These are phyloP conservation scores for Hemitrygon akajei DNA, from an alignment of 2,797 vertebrate species.

Conservation along the genomic window DNA sequence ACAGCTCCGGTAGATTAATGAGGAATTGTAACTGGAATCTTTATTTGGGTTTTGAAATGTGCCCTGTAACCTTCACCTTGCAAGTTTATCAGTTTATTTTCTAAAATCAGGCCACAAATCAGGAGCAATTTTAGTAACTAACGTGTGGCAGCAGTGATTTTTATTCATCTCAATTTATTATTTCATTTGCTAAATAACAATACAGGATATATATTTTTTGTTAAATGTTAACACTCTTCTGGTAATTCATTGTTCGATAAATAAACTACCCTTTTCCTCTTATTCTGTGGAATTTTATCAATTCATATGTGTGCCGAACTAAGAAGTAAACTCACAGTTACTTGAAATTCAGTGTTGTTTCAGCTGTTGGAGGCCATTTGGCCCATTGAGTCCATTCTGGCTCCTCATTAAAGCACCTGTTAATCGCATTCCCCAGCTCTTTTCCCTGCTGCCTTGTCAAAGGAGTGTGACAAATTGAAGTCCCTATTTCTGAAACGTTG, in stretches of 20 bases:
- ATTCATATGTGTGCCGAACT: too few species aligned
- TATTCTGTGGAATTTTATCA: too few species aligned
- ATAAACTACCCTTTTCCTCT: background rate
- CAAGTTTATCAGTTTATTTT: background rate
- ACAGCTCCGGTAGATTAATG: background rate
- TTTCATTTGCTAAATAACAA: background rate
- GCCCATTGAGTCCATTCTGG: too few species aligned
- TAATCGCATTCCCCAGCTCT: too few species aligned
- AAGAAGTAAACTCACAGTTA: too few species aligned
- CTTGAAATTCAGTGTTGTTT: too few species aligned
- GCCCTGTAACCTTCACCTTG: background rate
- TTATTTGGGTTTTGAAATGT: background rate
- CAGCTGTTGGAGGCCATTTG: too few species aligned
- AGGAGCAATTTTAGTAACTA: background rate
- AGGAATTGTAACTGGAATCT: background rate
- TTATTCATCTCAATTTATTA: background rate
- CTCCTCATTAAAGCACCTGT: too few species aligned
- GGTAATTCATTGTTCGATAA: background rate
- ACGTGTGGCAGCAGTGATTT: too few species aligned
- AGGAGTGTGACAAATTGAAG: too few species aligned
- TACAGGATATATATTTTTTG: background rate
- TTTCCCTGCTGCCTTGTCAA: too few species aligned
- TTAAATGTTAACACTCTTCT: background rate
- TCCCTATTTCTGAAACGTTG: too few species aligned
- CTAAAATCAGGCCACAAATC: background rate